Base-by-base conservation (phyloP, 2,888 invertebrate species). In the Chrysomela aeneicollis region DNA sequence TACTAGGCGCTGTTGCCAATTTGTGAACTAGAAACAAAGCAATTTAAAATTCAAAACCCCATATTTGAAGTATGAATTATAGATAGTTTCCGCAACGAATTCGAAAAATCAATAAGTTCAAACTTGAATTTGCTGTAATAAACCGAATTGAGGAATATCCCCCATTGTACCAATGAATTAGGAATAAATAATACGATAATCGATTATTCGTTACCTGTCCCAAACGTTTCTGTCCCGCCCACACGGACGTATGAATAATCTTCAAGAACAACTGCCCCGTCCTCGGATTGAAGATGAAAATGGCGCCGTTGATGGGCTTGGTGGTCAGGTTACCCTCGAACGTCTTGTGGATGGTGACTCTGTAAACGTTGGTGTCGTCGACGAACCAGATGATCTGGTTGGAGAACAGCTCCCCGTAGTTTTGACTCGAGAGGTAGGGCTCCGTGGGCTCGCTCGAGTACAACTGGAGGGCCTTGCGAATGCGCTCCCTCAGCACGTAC, bases 321-420 rank as follows among this genome's bases (percentile, higher is more conserved):
- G 99, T 99, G 0, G 99, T 99, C 80, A 99, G 87, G 82, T 98
- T 98, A 59, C 99, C 99, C 82, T 99, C 99, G 83, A 99, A 99
- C 0, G 99, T 99, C 86, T 99, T 99, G 86, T 99, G 99, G 77
- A 99, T 99, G 0, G 99, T 99, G 21, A 99, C 99, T 71, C 99
- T 89, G 84, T 99, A 99, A 22, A 99, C 99, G 82, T 99, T 99
- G 0, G 99, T 99, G 82, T 99, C 99, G 79, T 99, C 99, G 10
- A 99, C 98, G 83, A 99, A 99, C 99, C 99, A 99, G 84, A 99
- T 99, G 78, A 99, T 99, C 84, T 99, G 99, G 85, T 99, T 99
- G n/a, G 97, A 97, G 87, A 99, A 99, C 57, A 99, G 85, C 83
- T 99, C 99, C 72, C 99, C 98, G 76, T 99, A 99, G 85, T 99